phyloP scores from a whole-genome alignment of 2,113 vertebrate genomes.

The Eidolon helvum region DNA sequence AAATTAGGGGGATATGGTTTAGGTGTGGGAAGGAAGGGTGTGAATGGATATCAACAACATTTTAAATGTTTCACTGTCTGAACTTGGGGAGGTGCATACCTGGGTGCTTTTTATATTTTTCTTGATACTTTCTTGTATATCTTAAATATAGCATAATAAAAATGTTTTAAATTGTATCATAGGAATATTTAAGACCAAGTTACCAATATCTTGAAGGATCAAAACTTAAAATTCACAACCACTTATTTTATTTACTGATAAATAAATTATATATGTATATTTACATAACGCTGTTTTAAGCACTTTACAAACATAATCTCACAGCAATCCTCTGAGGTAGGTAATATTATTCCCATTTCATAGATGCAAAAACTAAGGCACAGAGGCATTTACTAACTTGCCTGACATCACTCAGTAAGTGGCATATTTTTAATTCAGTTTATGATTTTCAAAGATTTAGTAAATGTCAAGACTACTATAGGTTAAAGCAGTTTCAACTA shows the following conservation, averaged over 20 bases:
- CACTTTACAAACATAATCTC: not conserved
- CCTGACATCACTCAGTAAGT: not conserved
- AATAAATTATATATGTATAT: not conserved
- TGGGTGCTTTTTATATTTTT: not conserved
- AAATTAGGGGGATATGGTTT: not conserved
- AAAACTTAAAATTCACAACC: not conserved
- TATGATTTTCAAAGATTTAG: slow-evolving; percentile 47
- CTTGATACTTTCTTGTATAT: not conserved
- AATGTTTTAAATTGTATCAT: not conserved
- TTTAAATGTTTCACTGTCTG: not conserved
- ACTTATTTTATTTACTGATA: not conserved
- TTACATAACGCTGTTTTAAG: not conserved
- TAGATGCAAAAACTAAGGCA: not conserved
- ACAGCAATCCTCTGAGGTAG: not conserved
- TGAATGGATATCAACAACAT: not conserved
- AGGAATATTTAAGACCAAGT: not conserved
- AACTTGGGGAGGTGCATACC: not conserved
- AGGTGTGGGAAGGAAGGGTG: not conserved
- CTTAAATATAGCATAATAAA: not conserved
- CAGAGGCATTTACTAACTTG: slow-evolving; percentile 10
- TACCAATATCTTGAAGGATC: not conserved
- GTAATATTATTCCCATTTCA: not conserved
- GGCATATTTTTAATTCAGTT: slow-evolving; percentile 22
- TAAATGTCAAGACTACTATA: not conserved
- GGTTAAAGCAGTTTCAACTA: not conserved